Evolutionary conservation across 2,113 vertebrate genomes (phyloP).

Genomic region (Castor canadensis): DNA sequence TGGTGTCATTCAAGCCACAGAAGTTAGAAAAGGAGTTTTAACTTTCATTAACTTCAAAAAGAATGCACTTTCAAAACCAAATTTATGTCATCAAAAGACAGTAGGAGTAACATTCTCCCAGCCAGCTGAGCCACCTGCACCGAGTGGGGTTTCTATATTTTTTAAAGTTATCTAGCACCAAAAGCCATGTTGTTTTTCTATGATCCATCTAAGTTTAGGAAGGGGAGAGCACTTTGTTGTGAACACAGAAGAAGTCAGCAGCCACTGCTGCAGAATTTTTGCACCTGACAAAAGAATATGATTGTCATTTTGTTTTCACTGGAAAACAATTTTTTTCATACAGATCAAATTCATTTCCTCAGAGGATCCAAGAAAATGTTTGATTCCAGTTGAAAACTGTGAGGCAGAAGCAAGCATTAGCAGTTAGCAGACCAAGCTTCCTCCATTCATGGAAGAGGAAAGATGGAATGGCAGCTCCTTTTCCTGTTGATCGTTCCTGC

Average conservation of each 20-base stretch:
- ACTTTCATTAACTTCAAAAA: background rate
- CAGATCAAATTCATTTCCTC: background rate
- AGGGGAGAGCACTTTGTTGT: background rate
- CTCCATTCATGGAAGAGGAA: background rate
- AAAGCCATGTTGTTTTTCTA: background rate
- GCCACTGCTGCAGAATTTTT: background rate
- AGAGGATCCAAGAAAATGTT: background rate
- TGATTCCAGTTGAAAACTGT: background rate
- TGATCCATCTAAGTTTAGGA: background rate
- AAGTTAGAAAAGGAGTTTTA: background rate
- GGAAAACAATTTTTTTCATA: background rate
- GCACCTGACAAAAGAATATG: background rate
- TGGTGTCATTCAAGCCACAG: background rate
- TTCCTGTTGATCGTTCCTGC: background rate
- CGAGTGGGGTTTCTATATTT: background rate
- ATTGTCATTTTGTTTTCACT: background rate
- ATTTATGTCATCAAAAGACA: background rate
- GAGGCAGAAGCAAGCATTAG: background rate
- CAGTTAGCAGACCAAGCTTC: background rate
- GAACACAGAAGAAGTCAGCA: background rate
- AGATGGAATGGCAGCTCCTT: background rate
- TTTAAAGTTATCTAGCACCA: background rate
- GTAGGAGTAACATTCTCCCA: rapidly evolving
- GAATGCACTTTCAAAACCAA: background rate
- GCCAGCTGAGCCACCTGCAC: background rate